These are phyloP conservation scores for Aulostomus chinensis DNA, from an alignment of 2,797 vertebrate genomes.

Conservation along the genomic window DNA sequence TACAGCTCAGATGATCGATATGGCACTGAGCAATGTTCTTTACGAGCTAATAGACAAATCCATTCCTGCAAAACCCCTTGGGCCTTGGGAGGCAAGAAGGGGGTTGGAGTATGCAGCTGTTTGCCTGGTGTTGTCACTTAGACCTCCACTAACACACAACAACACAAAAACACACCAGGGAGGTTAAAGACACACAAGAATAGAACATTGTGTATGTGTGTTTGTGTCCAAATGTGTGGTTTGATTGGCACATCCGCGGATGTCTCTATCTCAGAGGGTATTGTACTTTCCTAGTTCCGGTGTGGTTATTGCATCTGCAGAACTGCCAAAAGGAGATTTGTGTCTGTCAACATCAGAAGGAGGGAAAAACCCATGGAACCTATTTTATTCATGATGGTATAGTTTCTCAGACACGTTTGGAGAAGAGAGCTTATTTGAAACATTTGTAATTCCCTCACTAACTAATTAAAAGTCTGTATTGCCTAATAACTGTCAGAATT, in stretches of 20 bases:
- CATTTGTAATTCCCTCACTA: conserved; percentile 56
- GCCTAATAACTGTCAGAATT: conserved; percentile 62
- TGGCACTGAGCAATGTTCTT: conserved; percentile 83
- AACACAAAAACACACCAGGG: conserved; percentile 42
- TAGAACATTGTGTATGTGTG: conserved; percentile 9
- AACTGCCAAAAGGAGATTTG: conserved; percentile 65
- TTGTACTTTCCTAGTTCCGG: conserved; percentile 40
- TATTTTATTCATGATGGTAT: conserved; percentile 57
- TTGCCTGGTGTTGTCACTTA: conserved; percentile 68
- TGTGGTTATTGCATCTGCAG: conserved; percentile 36
- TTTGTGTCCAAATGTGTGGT: conserved; percentile 21
- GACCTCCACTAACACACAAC: conserved; percentile 38
- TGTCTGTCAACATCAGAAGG: conserved; percentile 58
- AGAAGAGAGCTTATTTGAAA: conserved; percentile 53
- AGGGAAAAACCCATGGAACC: conserved; percentile 47
- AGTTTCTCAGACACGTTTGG: conserved; percentile 54
- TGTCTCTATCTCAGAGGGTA: conserved; percentile 46
- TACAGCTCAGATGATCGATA: conserved; percentile 83
- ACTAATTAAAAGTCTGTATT: conserved; percentile 70
- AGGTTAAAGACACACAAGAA: conserved; percentile 18
- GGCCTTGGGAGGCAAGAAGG: conserved; percentile 59
- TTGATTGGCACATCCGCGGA: conserved; percentile 46
- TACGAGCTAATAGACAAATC: conserved; percentile 86
- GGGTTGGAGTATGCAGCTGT: conserved; percentile 60
- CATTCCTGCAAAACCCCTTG: conserved; percentile 76